Evolutionary conservation across 2,797 vertebrate genomes (phyloP).

Genomic region (Thaleichthys pacificus): DNA sequence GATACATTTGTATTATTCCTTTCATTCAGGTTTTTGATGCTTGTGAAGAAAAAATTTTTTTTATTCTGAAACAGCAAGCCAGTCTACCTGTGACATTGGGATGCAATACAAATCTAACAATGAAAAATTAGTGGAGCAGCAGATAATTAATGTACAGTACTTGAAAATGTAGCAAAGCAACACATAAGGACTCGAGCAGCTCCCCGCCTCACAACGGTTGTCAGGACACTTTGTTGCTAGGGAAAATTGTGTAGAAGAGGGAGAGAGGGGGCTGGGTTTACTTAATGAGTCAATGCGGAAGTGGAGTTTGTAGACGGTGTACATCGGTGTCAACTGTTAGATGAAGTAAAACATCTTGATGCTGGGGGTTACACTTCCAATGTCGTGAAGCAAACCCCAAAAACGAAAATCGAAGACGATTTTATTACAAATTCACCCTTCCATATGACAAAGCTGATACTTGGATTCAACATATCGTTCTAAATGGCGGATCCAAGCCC

Average conservation of each 20-base stretch:
- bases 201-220: constrained; percentile 43
- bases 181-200: background rate
- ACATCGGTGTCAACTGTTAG: constrained; percentile 1
- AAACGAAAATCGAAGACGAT: background rate
- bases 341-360: constrained; percentile 18
- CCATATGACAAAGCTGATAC: constrained; percentile 7
- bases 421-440: constrained; percentile 12
- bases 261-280: constrained; percentile 25
- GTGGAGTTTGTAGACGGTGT: constrained; percentile 38
- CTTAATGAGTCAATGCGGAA: constrained; percentile 64
- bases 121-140: background rate
- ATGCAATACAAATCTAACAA: background rate
- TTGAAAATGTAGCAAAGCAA: background rate
- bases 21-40: no score
- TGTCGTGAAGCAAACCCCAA: constrained; percentile 15
- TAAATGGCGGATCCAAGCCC: constrained; percentile 27
- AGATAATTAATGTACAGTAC: background rate
- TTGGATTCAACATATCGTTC: constrained; percentile 8
- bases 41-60: no score
- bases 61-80: background rate
- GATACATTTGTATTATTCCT: no score
- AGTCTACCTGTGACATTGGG: background rate
- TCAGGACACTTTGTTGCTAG: constrained; percentile 60
- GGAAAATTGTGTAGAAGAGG: constrained; percentile 42
- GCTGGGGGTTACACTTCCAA: constrained; percentile 5